Evolutionary conservation across 2,797 vertebrate genomes (phyloP).

Genomic region (Pipistrellus nathusii): DNA sequence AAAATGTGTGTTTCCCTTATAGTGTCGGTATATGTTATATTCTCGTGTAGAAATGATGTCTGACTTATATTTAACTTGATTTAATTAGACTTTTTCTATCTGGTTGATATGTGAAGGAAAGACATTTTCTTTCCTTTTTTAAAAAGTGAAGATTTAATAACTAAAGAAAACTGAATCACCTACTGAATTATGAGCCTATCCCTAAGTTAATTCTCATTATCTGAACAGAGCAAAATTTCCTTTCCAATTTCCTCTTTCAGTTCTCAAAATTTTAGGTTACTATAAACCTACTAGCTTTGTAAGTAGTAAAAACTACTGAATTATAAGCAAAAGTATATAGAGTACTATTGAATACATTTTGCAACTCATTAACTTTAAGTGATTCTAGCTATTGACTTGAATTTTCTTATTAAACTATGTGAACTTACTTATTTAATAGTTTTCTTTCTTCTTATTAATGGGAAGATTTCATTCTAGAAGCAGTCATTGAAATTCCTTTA

Average conservation of each 20-base stretch:
- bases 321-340: conserved; percentile 80
- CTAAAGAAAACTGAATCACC: conserved; percentile 47
- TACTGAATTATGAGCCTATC: conserved; percentile 53
- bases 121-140: neutral
- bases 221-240: conserved; percentile 72
- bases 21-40: conserved; percentile 36
- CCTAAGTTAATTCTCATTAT: conserved; percentile 67
- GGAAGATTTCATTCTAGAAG: conserved; percentile 58
- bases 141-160: conserved; percentile 4
- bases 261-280: conserved; percentile 70
- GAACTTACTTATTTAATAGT: conserved; percentile 82
- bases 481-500: conserved; percentile 80
- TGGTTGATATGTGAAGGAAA: conserved; percentile 39
- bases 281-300: conserved; percentile 81
- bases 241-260: conserved; percentile 71
- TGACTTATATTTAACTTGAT: conserved; percentile 55
- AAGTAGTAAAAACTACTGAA: conserved; percentile 81
- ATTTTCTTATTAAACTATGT: conserved; percentile 72
- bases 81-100: conserved; percentile 40
- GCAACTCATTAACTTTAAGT: conserved; percentile 83
- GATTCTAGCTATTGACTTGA: conserved; percentile 78
- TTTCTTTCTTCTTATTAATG: conserved; percentile 84
- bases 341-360: conserved; percentile 83
- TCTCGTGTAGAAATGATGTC: neutral
- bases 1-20: conserved; percentile 13